Evolutionary conservation across 2,888 invertebrate species (phyloP).

Genomic region (Seira sanloemensis): DNA sequence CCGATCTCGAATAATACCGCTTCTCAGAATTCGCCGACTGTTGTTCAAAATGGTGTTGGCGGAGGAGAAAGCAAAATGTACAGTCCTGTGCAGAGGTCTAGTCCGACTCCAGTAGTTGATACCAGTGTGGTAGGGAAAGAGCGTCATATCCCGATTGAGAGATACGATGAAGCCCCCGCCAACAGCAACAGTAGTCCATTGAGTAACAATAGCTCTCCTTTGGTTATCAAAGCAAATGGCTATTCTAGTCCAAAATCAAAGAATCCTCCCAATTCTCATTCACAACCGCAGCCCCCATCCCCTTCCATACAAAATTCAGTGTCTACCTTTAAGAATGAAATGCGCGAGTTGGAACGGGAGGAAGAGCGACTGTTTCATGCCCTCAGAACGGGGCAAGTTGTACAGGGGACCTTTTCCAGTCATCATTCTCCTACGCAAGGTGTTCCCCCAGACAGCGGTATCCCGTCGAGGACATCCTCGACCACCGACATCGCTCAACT

Average conservation of each 20-base stretch:
- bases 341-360: conserved; percentile 85
- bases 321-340: conserved; percentile 50
- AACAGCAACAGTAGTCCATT: conserved; percentile 30
- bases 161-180: conserved; percentile 42
- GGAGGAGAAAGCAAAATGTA: conserved; percentile 13
- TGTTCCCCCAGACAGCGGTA: conserved; percentile 28
- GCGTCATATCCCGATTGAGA: conserved; percentile 67
- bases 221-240: conserved; percentile 39
- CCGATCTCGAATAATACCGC: background rate
- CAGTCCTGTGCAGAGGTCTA: conserved; percentile 42
- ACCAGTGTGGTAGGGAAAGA: conserved; percentile 32
- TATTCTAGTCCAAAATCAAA: conserved; percentile 53
- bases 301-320: conserved; percentile 1
- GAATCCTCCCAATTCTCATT: background rate
- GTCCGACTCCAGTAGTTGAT: conserved; percentile 33
- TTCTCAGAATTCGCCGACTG: too few species aligned
- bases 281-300: conserved; percentile 27
- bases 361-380: conserved; percentile 88
- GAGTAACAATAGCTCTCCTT: background rate
- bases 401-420: conserved; percentile 46
- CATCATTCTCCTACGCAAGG: conserved; percentile 36
- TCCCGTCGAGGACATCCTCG: conserved; percentile 25
- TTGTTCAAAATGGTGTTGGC: background rate
- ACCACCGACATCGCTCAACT: background rate
- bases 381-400: conserved; percentile 83